Evolutionary conservation across 2,888 invertebrate species (phyloP).

Genomic region (Phengaris alcon): DNA sequence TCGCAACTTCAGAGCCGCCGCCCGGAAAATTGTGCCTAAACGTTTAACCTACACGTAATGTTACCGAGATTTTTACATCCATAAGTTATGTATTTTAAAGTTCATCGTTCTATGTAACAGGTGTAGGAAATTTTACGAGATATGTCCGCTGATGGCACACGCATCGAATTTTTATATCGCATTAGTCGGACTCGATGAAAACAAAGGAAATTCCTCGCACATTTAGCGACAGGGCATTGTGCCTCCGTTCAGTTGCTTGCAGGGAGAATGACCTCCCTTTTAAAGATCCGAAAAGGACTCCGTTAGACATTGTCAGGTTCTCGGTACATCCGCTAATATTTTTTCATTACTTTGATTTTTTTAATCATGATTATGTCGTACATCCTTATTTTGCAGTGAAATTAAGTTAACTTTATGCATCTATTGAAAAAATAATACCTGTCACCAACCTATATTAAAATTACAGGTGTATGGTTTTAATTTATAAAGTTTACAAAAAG

Average conservation of each 20-base stretch:
- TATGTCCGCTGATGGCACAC: constrained; percentile 59
- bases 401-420: background rate
- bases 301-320: background rate
- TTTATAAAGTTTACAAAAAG: too few species aligned
- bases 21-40: constrained; percentile 32
- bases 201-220: constrained; percentile 69
- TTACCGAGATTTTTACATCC: constrained; percentile 30
- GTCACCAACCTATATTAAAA: too few species aligned
- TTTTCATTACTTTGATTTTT: background rate
- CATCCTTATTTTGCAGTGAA: too few species aligned
- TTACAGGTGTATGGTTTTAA: too few species aligned
- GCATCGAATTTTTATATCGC: constrained; percentile 70
- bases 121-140: constrained; percentile 67
- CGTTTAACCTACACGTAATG: background rate
- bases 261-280: constrained; percentile 70
- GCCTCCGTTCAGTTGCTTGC: constrained; percentile 49
- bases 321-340: background rate
- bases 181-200: constrained; percentile 61
- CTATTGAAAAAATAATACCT: too few species aligned
- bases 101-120: constrained; percentile 63
- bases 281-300: constrained; percentile 59
- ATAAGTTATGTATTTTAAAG: constrained; percentile 43
- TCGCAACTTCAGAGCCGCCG: constrained; percentile 30
- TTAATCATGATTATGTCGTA: too few species aligned
- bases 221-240: constrained; percentile 66